A percentile compares a stretch with the other conserved stretches of the same genome.
Evolutionary conservation across 2,888 invertebrate genomes (phyloP).

Genomic region (Cantharis flavilabris): DNA sequence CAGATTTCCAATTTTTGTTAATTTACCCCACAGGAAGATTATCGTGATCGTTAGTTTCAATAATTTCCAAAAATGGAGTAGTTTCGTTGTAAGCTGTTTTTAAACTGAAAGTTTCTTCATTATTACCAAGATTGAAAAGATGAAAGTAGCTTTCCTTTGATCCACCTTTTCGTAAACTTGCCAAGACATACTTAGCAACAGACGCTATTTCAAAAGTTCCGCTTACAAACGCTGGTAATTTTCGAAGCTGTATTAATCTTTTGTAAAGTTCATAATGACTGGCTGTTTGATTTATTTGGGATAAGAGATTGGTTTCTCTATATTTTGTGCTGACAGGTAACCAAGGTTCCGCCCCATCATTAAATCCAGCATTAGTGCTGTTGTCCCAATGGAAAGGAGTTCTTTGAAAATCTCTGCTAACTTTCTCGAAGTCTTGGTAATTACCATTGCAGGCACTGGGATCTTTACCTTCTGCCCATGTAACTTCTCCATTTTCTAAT

Average conservation of each 20-base stretch:
- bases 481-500: constrained; percentile 65
- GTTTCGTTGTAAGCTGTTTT: constrained; percentile 43
- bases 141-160: constrained; percentile 24
- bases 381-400: too few species aligned
- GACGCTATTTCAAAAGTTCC: not conserved
- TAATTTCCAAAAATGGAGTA: constrained; percentile 9
- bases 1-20: not conserved
- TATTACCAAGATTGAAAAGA: constrained; percentile 54
- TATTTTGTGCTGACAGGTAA: constrained; percentile 70
- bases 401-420: too few species aligned
- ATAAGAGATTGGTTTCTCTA: constrained; percentile 61
- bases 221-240: constrained; percentile 41
- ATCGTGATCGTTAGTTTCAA: constrained; percentile 23
- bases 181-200: constrained; percentile 15
- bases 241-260: not conserved
- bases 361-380: too few species aligned
- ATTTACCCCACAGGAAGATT: constrained; percentile 22
- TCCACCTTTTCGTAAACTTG: constrained; percentile 34
- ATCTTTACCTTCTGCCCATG: constrained; percentile 59
- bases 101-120: constrained; percentile 60
- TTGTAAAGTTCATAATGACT: constrained; percentile 68
- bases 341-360: constrained; percentile 66
- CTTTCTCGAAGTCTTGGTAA: too few species aligned
- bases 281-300: constrained; percentile 52
- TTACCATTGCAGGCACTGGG: constrained; percentile 62